phyloP scores from a whole-genome alignment of 2,797 vertebrate genomes.

The Alosa sapidissima region DNA sequence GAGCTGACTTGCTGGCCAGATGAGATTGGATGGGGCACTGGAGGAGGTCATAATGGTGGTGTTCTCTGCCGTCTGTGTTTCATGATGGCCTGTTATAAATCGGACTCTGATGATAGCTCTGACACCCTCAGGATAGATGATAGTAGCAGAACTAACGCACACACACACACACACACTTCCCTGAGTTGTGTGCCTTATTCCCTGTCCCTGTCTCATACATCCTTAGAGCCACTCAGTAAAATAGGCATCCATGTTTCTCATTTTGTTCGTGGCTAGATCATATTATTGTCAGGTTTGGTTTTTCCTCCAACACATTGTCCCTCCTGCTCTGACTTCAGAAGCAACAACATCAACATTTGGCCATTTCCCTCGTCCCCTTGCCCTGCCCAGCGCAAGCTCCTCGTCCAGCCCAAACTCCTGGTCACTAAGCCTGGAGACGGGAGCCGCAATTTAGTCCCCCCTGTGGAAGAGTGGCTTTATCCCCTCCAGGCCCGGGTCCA shows the following conservation, averaged over 20 bases:
- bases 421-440: slow-evolving; percentile 31
- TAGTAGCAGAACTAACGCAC: background rate
- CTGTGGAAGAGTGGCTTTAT: slow-evolving; percentile 68
- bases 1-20: background rate
- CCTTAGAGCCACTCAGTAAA: background rate
- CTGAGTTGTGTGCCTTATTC: too few relatives aligned
- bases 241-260: background rate
- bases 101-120: background rate
- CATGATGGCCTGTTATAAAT: background rate
- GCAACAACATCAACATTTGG: background rate
- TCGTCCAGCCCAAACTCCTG: background rate
- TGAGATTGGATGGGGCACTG: background rate
- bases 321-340: background rate
- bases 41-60: background rate
- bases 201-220: background rate
- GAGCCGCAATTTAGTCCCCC: slow-evolving; percentile 68
- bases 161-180: background rate
- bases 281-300: background rate
- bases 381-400: background rate
- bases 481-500: slow-evolving; percentile 36
- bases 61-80: background rate
- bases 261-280: background rate
- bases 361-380: background rate
- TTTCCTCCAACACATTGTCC: too few relatives aligned
- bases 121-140: background rate